Percentiles rank a stretch among this genome's conserved stretches.
Conservation (phyloP, 2,888 invertebrate species). For the Diarsia brunnea region DNA sequence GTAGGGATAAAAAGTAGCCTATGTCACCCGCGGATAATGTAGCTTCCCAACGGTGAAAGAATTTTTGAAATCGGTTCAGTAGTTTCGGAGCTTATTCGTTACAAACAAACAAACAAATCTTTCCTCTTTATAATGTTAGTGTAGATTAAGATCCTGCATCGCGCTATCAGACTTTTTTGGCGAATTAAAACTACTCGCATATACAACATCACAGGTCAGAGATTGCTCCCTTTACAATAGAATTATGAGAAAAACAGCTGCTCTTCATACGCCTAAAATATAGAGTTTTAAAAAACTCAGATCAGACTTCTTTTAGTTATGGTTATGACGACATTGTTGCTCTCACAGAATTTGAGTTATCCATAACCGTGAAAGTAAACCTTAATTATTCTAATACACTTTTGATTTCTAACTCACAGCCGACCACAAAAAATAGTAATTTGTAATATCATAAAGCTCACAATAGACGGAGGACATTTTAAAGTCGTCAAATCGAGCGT, state of each 20-base stretch:
- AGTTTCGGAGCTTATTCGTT: no score
- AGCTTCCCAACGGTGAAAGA: no score
- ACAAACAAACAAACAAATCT: no score
- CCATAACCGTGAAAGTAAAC: slow-evolving; percentile 5
- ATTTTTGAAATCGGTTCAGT: no score
- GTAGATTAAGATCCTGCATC: not conserved
- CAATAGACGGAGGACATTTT: slow-evolving; percentile 59
- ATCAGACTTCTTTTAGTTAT: not conserved
- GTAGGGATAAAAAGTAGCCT: no score
- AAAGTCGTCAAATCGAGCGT: slow-evolving; percentile 63
- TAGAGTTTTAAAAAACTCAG: no score
- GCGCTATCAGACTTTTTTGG: no score
- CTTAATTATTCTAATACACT: slow-evolving; percentile 32
- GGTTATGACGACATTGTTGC: not conserved
- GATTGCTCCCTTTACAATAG: not conserved
- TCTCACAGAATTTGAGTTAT: not conserved
- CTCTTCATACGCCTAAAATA: no score
- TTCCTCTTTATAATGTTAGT: no score
- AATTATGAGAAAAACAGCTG: no score
- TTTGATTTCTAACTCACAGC: slow-evolving; percentile 23
- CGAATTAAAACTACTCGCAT: no score
- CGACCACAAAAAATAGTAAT: slow-evolving; percentile 50
- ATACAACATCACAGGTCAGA: not conserved
- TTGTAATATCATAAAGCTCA: slow-evolving; percentile 53
- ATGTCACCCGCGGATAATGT: no score